Base-by-base conservation (phyloP, 2,113 vertebrate genomes). In the Neoarius graeffei region DNA sequence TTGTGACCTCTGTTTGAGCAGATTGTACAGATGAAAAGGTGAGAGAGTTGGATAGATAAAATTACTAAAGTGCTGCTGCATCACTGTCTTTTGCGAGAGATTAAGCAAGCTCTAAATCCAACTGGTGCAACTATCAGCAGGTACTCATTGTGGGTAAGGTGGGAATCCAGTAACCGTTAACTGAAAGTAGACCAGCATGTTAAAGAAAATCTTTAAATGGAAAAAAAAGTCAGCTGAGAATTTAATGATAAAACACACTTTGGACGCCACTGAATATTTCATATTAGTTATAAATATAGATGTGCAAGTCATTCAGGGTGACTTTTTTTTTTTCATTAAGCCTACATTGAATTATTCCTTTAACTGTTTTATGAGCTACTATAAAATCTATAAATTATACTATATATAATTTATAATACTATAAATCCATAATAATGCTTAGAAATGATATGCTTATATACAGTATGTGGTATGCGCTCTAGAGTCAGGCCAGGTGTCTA, bases 251-350 rank as follows among this genome's bases (percentile, higher is more conserved):
- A 35, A 81, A 42, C 23, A 57, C 30, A 60, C 35, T 81, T 13
- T 60, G 79, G 56, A 13, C 13, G 27, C 1, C 27, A 13, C 56
- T 59, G 23, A 80, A 30, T 35, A 60, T 35, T 20, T 35, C 54
- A 81, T 81, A 20, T 30, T 59, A 81, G 56, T 81, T 59, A 81
- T 35, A 59, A 81, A 81, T 81, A 59, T 77, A 76, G 76, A 80
- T 74, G 1, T 50, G 7, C 19, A 74, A 73, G 17, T 76, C 74
- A 17, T 74, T 77, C 50, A 77, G 23, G 11, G 11, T n/a, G 19
- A 13, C 35, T 11, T 66, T 66, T 69, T 69, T 13, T 10, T 64
- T 7, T 14, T 69, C 42, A 42, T 42, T 73, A 42, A 73, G 35
- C 25, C 4, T 13, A 23, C 35, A 74, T 19, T 74, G 30, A 74